Conservation (phyloP, 2,113 vertebrate species). For the Hydrolagus affinis region DNA sequence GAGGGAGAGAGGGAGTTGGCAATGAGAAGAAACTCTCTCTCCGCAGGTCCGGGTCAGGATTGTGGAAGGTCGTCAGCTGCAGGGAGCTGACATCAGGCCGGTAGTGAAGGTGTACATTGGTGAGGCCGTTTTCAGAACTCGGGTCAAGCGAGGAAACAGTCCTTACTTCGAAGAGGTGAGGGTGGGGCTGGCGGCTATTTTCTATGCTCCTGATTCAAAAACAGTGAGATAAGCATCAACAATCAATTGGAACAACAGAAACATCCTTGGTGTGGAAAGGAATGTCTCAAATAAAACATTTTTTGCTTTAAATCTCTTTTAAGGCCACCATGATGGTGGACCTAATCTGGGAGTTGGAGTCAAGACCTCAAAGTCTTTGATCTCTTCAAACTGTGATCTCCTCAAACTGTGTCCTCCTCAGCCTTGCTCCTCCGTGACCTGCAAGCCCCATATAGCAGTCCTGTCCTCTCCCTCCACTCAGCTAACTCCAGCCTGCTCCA, state of each 20-base stretch:
- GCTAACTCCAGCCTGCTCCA: too few species aligned
- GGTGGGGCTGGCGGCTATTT: background rate
- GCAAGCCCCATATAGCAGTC: too few species aligned
- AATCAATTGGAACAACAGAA: background rate
- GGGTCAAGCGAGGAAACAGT: slow-evolving; percentile 45
- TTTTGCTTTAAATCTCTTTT: background rate
- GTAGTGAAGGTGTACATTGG: slow-evolving; percentile 44
- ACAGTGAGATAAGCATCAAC: slow-evolving; percentile 25
- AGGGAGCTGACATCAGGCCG: slow-evolving; percentile 45
- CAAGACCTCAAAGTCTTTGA: too few species aligned
- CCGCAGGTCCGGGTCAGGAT: slow-evolving; percentile 46
- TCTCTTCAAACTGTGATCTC: too few species aligned
- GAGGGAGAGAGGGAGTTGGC: background rate
- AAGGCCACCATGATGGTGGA: background rate
- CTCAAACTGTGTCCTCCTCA: too few species aligned
- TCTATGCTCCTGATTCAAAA: slow-evolving; percentile 15
- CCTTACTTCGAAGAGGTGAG: slow-evolving; percentile 51
- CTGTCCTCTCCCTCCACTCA: too few species aligned
- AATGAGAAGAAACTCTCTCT: background rate
- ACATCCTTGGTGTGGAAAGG: slow-evolving; percentile 1
- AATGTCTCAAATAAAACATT: background rate
- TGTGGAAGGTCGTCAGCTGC: slow-evolving; percentile 47
- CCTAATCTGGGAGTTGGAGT: too few species aligned
- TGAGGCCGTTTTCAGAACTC: slow-evolving; percentile 34
- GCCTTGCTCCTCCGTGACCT: too few species aligned